Evolutionary conservation across 2,797 vertebrate genomes (phyloP).

Genomic region (Oreortyx pictus): DNA sequence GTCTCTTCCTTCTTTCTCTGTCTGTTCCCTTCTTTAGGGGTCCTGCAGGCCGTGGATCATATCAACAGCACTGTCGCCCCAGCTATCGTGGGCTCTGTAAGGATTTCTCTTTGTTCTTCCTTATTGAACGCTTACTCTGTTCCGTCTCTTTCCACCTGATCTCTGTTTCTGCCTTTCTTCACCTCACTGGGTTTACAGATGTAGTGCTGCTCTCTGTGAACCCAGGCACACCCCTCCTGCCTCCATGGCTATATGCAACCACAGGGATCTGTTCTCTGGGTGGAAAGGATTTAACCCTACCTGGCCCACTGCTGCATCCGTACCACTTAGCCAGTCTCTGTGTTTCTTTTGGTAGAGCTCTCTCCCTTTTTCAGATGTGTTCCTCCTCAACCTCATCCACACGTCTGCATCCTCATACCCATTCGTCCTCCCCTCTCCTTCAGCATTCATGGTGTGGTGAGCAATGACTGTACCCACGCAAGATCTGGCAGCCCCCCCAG

Average conservation of each 20-base stretch:
- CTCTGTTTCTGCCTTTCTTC: slow-evolving; percentile 38
- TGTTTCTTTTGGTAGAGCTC: not conserved
- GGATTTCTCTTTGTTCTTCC: slow-evolving; percentile 72
- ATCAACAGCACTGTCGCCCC: slow-evolving; percentile 92
- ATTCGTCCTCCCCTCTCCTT: not conserved
- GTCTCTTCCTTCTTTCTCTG: slow-evolving; percentile 34
- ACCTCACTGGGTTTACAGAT: slow-evolving; percentile 50
- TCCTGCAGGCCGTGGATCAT: slow-evolving; percentile 91
- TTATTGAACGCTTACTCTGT: not conserved
- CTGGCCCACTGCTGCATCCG: not conserved
- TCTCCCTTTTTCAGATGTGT: not conserved
- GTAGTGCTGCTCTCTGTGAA: slow-evolving; percentile 7
- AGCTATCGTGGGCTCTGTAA: slow-evolving; percentile 89
- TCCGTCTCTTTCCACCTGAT: not conserved
- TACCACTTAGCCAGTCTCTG: not conserved
- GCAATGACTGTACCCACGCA: rapidly evolving
- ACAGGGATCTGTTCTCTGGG: slow-evolving; percentile 13
- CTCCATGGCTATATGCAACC: not conserved
- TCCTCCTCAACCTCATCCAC: slow-evolving; percentile 18
- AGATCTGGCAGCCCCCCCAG: not conserved
- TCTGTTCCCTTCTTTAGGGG: slow-evolving; percentile 80
- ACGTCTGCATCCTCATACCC: not conserved
- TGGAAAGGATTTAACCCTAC: slow-evolving; percentile 11
- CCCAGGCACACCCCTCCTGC: not conserved
- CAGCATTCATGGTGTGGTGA: not conserved